phyloP scores from a whole-genome alignment of 2,113 vertebrate genomes.

The Podarcis raffonei region DNA sequence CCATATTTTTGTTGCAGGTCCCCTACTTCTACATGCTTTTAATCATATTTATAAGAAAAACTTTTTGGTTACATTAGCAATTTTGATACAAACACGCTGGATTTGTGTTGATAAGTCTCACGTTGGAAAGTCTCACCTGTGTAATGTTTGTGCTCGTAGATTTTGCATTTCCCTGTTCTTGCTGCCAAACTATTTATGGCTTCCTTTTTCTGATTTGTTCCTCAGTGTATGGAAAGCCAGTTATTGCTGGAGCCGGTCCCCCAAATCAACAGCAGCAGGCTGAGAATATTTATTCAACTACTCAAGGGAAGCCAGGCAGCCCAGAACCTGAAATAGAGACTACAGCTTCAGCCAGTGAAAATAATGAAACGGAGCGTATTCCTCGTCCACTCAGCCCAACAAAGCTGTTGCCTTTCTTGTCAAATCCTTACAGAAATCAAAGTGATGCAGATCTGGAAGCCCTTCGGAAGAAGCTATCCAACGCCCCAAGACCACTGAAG shows the following conservation, averaged over 20 bases:
- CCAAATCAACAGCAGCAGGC: slow-evolving; percentile 68
- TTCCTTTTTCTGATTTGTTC: slow-evolving; percentile 17
- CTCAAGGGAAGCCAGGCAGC: slow-evolving; percentile 77
- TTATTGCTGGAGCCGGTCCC: slow-evolving; percentile 76
- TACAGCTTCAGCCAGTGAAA: slow-evolving; percentile 67
- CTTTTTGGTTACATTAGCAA: background rate
- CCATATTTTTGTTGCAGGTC: background rate
- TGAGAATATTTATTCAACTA: slow-evolving; percentile 79
- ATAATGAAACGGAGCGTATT: slow-evolving; percentile 84
- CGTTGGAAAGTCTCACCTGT: background rate
- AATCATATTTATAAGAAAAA: background rate
- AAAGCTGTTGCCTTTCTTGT: slow-evolving; percentile 94
- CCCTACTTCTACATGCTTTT: background rate
- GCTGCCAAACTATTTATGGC: slow-evolving; percentile 16
- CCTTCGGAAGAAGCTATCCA: slow-evolving; percentile 91
- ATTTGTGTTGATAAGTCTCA: background rate
- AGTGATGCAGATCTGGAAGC: slow-evolving; percentile 95
- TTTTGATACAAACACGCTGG: background rate
- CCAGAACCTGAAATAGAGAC: slow-evolving; percentile 76
- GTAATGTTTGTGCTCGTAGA: background rate
- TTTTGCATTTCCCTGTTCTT: background rate
- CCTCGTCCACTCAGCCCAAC: slow-evolving; percentile 96
- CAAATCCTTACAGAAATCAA: slow-evolving; percentile 95
- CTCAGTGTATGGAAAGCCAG: slow-evolving; percentile 93
- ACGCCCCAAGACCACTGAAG: slow-evolving; percentile 92